Conservation (phyloP, 2,113 vertebrate genomes). For the Turdus rufiventris region DNA sequence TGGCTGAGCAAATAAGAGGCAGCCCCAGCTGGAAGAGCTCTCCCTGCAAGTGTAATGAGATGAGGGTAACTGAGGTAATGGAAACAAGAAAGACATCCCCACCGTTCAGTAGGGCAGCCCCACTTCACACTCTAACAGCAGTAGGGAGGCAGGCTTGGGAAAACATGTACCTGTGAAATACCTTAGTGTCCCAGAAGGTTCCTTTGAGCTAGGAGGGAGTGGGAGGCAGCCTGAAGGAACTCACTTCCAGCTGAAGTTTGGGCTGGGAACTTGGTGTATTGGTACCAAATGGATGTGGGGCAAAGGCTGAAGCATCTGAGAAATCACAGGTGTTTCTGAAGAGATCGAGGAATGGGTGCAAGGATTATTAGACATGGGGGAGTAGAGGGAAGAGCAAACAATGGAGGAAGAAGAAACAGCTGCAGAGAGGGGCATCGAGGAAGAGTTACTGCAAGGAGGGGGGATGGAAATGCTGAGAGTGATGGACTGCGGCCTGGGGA, state of each 20-base stretch:
- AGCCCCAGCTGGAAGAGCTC: not conserved
- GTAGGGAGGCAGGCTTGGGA: not conserved
- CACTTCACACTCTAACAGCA: not conserved
- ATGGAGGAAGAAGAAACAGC: not conserved
- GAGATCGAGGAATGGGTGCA: not conserved
- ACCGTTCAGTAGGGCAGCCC: not conserved
- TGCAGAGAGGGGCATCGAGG: not conserved
- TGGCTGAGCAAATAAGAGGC: not conserved
- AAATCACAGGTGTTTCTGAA: not conserved
- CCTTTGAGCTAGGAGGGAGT: not conserved
- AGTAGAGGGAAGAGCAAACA: not conserved
- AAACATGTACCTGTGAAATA: not conserved
- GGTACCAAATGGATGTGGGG: not conserved
- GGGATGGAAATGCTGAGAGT: not conserved
- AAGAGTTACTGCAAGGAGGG: not conserved
- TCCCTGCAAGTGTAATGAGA: not conserved
- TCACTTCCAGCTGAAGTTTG: not conserved
- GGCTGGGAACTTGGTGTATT: not conserved
- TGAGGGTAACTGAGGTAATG: not conserved
- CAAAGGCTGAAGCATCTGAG: not conserved
- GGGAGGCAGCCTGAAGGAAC: not conserved
- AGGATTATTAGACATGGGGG: not conserved
- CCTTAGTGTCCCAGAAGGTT: not conserved
- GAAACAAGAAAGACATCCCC: not conserved
- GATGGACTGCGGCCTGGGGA: not conserved